Evolutionary conservation across 2,113 vertebrate species (phyloP), one percentile per base, ranked within the genome.

Genomic region (Cairina moschata): DNA sequence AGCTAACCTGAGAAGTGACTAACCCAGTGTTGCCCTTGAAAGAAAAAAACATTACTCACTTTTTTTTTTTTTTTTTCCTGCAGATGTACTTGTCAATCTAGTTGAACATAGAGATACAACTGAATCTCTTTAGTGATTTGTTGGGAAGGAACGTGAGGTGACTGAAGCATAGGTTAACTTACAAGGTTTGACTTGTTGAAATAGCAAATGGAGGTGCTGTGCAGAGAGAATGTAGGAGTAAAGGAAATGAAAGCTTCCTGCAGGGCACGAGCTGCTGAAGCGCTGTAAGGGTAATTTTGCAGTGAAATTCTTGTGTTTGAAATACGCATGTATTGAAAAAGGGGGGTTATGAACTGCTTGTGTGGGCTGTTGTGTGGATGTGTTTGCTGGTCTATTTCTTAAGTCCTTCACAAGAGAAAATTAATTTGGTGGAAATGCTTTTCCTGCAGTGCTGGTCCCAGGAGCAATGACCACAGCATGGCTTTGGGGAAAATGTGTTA

Each of bases 51-150:
- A 36, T 36, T 20, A 10, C 16, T 63, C 25, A 12, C 7, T 38
- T 62, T 62, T 46, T 46, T 44, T 44, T 44, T 44, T 44, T 46
- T 46, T 46, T 46, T 26, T 32, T 6, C 0, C 29, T 66, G 2
- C 13, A 48, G 17, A 52, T 36, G 46, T 68, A 23, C 31, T 68
- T 80, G 8, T 80, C 34, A 60, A 0, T 50, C 40, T 68, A 28
- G 2, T 69, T 76, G 40, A 10, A 17, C 5, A 3, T 26, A 20
- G 52, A 82, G 66, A 36, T 56, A 6, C 8, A 62, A 88, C 9
- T 46, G 16, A 72, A 29, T 38, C 9, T 1, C n/a, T 14, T 86
- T n/a, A 62, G 63, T 71, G 72, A n/a, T 34, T 83, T 0, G 0
- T 32, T 83, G 46, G 18, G 11, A 81, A 86, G 40, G 18, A 78